Evolutionary conservation across 1,140 invertebrate species (phyloP).

Genomic region (Wasmannia auropunctata): DNA sequence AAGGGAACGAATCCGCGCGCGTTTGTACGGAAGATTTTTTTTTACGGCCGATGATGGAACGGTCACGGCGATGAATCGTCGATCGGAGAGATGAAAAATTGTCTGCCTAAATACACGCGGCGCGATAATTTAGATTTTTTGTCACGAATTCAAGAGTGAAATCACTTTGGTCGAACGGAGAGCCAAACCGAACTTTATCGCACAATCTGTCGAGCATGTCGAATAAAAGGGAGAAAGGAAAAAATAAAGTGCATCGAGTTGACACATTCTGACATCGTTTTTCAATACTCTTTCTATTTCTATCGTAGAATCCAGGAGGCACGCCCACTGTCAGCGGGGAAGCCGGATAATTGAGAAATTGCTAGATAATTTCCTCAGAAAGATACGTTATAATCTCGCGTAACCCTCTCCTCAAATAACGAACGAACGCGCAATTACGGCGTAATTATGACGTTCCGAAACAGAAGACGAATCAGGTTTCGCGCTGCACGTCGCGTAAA

Average conservation of each 20-base stretch:
- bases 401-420: slow-evolving; percentile 56
- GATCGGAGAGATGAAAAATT: not conserved
- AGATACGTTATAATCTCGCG: slow-evolving; percentile 41
- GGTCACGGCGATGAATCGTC: not conserved
- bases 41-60: slow-evolving; percentile 36
- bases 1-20: slow-evolving; percentile 9
- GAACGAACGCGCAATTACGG: slow-evolving; percentile 68
- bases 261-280: not conserved
- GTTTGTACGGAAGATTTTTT: slow-evolving; percentile 15
- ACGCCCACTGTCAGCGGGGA: slow-evolving; percentile 32
- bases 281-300: not conserved
- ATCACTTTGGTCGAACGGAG: no score
- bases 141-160: not conserved
- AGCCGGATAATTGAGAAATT: slow-evolving; percentile 55
- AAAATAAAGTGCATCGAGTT: not conserved
- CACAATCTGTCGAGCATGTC: not conserved
- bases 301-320: not conserved
- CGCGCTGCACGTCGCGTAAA: slow-evolving; percentile 53
- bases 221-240: not conserved
- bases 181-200: not conserved
- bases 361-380: slow-evolving; percentile 48
- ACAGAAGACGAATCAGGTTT: slow-evolving; percentile 58
- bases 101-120: not conserved
- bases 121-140: not conserved
- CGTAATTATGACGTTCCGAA: slow-evolving; percentile 68